Evolutionary conservation across 2,113 vertebrate species (phyloP).

Genomic region (Heptranchias perlo): DNA sequence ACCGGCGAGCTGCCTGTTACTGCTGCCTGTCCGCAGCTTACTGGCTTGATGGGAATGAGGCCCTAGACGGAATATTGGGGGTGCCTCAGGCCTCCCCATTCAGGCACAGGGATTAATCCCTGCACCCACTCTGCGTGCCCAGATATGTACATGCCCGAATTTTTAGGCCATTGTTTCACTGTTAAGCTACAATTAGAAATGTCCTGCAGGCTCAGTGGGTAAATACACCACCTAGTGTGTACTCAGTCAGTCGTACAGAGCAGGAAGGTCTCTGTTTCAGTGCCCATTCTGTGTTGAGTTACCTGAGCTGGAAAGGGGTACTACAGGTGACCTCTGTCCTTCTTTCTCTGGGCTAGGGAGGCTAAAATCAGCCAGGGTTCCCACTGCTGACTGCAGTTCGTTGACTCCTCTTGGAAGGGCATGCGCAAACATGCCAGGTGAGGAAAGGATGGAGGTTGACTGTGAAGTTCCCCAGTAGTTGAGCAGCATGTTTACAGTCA

Average conservation of each 20-base stretch:
- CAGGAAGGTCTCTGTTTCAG: neutral
- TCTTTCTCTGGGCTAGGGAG: neutral
- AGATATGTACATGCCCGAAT: too few relatives aligned
- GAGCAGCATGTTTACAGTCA: neutral
- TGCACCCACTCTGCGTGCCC: too few relatives aligned
- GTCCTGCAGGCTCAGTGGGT: neutral
- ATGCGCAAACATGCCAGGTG: too few relatives aligned
- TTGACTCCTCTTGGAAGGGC: neutral
- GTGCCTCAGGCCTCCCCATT: too few relatives aligned
- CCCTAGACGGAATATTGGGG: too few relatives aligned
- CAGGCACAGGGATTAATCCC: too few relatives aligned
- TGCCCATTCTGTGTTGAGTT: neutral
- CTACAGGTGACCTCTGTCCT: neutral
- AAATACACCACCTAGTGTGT: neutral
- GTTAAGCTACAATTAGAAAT: neutral
- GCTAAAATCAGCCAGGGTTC: neutral
- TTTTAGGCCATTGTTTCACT: neutral
- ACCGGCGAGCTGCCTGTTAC: too few relatives aligned
- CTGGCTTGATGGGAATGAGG: too few relatives aligned
- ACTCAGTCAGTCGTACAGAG: neutral
- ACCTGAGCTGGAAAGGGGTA: neutral
- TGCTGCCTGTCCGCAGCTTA: too few relatives aligned
- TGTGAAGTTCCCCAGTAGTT: neutral
- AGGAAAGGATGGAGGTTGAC: neutral
- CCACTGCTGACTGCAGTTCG: too few relatives aligned